Percentiles rank a stretch among this genome's conserved stretches.
Evolutionary conservation across 2,113 vertebrate species (phyloP).

Genomic region (Plestiodon gilberti): DNA sequence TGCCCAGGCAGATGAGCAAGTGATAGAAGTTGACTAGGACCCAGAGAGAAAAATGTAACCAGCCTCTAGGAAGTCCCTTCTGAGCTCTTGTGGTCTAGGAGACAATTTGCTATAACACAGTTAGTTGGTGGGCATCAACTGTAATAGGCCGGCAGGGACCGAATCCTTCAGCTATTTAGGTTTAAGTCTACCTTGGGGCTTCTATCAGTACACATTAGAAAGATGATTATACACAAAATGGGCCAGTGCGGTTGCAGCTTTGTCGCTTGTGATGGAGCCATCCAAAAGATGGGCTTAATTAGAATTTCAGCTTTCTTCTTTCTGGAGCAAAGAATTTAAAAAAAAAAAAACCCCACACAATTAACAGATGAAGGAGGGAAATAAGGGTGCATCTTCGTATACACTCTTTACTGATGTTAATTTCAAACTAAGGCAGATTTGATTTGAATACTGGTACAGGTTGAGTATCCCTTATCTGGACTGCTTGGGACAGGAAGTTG

Average conservation of each 20-base stretch:
- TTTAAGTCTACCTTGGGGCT: not conserved
- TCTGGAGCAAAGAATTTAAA: not conserved
- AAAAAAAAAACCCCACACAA: not conserved
- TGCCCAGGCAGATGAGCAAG: fast-evolving
- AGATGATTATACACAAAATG: not conserved
- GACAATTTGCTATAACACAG: slow-evolving; percentile 17
- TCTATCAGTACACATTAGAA: not conserved
- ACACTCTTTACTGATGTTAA: slow-evolving; percentile 2
- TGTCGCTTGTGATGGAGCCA: not conserved
- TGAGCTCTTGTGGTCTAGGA: not conserved
- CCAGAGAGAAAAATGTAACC: not conserved
- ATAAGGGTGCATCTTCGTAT: not conserved
- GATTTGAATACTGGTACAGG: not conserved
- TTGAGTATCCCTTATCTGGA: too few species aligned
- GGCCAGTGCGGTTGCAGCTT: not conserved
- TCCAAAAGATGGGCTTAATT: slow-evolving; percentile 6
- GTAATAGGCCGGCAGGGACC: not conserved
- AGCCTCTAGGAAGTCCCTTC: not conserved
- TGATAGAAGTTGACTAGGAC: not conserved
- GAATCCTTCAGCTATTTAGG: not conserved
- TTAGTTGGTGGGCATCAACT: not conserved
- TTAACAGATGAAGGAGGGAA: not conserved
- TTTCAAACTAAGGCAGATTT: slow-evolving; percentile 12
- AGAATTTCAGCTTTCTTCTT: slow-evolving; percentile 8
- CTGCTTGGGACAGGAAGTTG: too few species aligned